Evolutionary conservation across 64 coral and sea anemone genomes (phyloP).

Genomic region (Dendrophyllia cribrosa): DNA sequence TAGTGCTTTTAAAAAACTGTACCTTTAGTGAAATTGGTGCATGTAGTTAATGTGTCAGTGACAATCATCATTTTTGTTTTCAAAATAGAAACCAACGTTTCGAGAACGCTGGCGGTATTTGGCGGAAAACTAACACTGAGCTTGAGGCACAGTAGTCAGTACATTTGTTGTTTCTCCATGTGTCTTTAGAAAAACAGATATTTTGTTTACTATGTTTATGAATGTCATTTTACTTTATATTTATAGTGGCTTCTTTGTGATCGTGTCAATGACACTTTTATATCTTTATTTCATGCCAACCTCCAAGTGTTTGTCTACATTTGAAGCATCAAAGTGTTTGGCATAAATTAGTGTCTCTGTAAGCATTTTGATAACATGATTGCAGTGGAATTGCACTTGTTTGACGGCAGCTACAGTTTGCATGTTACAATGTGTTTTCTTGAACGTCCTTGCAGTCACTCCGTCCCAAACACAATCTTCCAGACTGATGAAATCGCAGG

Average conservation of each 20-base stretch:
- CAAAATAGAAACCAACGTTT: constrained; percentile 7
- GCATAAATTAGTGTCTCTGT: neutral
- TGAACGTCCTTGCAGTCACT: neutral
- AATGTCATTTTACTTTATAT: neutral
- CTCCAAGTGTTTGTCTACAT: constrained; percentile 25
- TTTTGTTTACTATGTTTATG: neutral
- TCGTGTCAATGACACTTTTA: neutral
- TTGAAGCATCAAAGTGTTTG: neutral
- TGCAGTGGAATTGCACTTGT: constrained; percentile 49
- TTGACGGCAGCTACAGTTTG: neutral
- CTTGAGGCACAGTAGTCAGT: constrained; percentile 22
- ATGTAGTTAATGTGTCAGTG: neutral
- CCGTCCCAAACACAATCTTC: neutral
- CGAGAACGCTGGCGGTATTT: constrained; percentile 23
- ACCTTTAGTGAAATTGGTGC: neutral
- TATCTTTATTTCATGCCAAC: neutral
- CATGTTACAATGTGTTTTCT: neutral
- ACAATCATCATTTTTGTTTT: neutral
- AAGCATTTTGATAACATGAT: neutral
- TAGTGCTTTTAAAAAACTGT: no score
- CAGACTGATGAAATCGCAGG: neutral
- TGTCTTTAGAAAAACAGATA: neutral
- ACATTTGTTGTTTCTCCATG: neutral
- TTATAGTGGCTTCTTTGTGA: neutral
- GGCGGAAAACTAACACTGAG: neutral